Evolutionary conservation across 2,888 invertebrate genomes (phyloP).

Genomic region (Parnassius orleans): DNA sequence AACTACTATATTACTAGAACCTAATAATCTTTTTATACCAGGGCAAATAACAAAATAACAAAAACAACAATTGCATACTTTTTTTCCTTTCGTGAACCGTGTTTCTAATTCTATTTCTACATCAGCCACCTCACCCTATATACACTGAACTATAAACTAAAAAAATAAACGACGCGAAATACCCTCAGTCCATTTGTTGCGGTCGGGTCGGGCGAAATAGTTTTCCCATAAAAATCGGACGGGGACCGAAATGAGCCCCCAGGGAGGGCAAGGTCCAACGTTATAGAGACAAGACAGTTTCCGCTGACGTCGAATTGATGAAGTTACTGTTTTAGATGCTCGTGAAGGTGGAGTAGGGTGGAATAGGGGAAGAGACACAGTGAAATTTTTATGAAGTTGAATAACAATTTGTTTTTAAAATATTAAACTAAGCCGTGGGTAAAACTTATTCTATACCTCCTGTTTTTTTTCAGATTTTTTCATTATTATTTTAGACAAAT

Average conservation of each 20-base stretch:
- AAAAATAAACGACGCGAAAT: constrained; percentile 23
- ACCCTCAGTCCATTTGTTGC: constrained; percentile 25
- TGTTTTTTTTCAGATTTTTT: too few species aligned
- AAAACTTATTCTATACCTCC: too few species aligned
- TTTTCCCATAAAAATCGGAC: constrained; percentile 29
- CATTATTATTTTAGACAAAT: too few species aligned
- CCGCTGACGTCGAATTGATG: constrained; percentile 24
- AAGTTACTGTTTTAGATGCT: constrained; percentile 7
- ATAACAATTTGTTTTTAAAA: too few species aligned
- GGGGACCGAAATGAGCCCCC: constrained; percentile 13
- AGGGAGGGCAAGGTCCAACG: constrained; percentile 5
- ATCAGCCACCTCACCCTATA: background rate
- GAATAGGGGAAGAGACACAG: background rate
- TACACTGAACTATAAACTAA: constrained; percentile 15
- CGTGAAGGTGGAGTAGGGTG: constrained; percentile 7
- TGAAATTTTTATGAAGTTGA: too few species aligned
- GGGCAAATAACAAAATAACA: background rate
- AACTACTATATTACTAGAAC: too few species aligned
- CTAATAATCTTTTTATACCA: background rate
- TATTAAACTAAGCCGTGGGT: too few species aligned
- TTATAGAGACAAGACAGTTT: constrained; percentile 9
- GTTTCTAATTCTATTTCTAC: too few species aligned
- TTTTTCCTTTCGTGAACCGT: too few species aligned
- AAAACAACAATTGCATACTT: background rate
- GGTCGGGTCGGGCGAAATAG: constrained; percentile 24